phyloP scores from a whole-genome alignment of 2,113 vertebrate genomes.

The Dasyornis broadbenti region DNA sequence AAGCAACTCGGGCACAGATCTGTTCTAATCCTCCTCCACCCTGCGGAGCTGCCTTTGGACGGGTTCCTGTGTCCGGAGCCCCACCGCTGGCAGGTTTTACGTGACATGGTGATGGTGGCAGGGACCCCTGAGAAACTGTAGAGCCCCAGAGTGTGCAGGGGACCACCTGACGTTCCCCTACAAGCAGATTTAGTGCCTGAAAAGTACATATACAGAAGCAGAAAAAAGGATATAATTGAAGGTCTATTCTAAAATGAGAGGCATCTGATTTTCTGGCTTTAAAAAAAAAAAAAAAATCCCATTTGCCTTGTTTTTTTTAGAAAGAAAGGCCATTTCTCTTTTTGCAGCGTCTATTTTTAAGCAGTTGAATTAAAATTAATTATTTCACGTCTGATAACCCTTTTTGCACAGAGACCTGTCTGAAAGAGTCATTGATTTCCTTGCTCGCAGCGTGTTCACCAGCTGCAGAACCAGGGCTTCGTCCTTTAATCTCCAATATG shows the following conservation, averaged over 20 bases:
- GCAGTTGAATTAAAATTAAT: not conserved
- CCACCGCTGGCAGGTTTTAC: not conserved
- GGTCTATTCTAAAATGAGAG: not conserved
- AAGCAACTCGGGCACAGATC: fast-evolving
- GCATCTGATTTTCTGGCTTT: not conserved
- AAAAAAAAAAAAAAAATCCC: not conserved
- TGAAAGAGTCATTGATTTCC: conserved; percentile 27
- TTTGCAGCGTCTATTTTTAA: not conserved
- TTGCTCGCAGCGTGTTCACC: not conserved
- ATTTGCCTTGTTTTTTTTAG: not conserved
- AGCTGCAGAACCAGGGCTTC: not conserved
- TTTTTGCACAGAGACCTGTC: not conserved
- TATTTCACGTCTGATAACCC: not conserved
- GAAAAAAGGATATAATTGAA: not conserved
- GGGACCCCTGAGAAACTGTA: not conserved
- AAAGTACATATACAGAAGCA: not conserved
- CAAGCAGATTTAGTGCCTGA: not conserved
- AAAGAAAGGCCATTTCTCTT: not conserved
- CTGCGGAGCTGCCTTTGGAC: not conserved
- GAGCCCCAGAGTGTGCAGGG: not conserved
- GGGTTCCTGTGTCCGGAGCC: not conserved
- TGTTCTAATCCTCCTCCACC: not conserved
- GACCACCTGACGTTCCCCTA: not conserved
- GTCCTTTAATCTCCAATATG: conserved; percentile 35
- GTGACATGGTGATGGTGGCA: fast-evolving